Conservation (phyloP, 1,140 invertebrate species). For the Drosophila mauritiana region DNA sequence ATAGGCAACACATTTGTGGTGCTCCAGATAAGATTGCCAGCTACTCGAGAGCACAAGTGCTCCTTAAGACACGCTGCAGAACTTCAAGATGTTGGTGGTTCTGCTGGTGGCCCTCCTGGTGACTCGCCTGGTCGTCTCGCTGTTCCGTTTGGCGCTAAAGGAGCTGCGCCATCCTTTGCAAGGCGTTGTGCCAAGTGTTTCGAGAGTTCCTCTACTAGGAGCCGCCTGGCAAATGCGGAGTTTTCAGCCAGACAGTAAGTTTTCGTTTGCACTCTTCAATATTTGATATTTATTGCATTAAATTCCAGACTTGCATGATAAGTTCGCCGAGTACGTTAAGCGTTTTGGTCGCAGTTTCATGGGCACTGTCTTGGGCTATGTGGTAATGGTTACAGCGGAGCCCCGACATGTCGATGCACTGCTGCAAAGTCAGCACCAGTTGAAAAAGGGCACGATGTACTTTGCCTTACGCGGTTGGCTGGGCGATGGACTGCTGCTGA, state of each 20-base stretch:
- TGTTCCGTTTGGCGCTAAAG: conserved; percentile 47
- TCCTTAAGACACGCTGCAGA: background rate
- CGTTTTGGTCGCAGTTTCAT: conserved; percentile 86
- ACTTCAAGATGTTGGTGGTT: conserved; percentile 16
- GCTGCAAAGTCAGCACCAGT: conserved; percentile 64
- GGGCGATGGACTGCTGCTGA: conserved; percentile 88
- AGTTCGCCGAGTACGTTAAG: conserved; percentile 62
- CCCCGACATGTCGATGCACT: conserved; percentile 58
- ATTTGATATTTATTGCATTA: background rate
- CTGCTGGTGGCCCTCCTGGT: conserved; percentile 22
- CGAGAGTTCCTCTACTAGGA: conserved; percentile 58
- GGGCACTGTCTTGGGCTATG: conserved; percentile 85
- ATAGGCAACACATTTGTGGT: conserved; percentile 1
- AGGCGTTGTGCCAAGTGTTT: conserved; percentile 59
- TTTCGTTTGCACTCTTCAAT: background rate
- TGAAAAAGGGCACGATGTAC: conserved; percentile 75
- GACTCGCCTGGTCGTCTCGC: conserved; percentile 6
- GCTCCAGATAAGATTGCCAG: conserved; percentile 16
- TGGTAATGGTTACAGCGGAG: conserved; percentile 84
- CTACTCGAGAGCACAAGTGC: background rate
- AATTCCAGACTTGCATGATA: conserved; percentile 59
- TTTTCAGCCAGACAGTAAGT: conserved; percentile 77
- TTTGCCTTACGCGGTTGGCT: conserved; percentile 87
- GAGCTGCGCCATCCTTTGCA: conserved; percentile 45
- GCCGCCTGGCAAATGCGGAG: conserved; percentile 61